Conservation (phyloP, 37 sponge, comb jelly and placozoan genomes). For the Oscarella lobularis region DNA sequence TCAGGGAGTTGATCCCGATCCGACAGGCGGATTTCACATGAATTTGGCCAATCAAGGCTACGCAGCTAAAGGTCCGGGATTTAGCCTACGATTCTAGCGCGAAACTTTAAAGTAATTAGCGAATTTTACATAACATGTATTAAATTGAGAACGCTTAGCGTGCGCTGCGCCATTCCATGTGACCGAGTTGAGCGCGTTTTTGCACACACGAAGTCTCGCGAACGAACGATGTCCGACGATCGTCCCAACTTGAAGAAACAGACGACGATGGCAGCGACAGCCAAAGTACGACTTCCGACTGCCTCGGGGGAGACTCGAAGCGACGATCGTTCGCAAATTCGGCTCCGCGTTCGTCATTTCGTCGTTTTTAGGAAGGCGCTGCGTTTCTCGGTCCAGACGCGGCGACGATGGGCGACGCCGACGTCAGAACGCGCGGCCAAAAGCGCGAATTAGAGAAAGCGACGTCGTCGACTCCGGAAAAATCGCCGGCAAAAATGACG, state of each 20-base stretch:
- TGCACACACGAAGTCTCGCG: too few species aligned
- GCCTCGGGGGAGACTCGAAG: too few species aligned
- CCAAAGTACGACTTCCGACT: constrained; percentile 58
- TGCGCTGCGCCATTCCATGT: too few species aligned
- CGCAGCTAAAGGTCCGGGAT: constrained; percentile 66
- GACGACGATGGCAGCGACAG: constrained; percentile 62
- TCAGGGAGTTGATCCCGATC: constrained; percentile 20
- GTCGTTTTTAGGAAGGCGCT: constrained; percentile 32
- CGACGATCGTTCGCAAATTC: too few species aligned
- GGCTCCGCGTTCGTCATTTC: background rate
- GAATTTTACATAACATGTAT: too few species aligned
- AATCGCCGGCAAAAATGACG: background rate
- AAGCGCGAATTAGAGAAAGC: constrained; percentile 45
- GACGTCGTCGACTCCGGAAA: background rate
- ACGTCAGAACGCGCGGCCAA: constrained; percentile 52
- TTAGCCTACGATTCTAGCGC: constrained; percentile 61
- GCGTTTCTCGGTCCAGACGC: constrained; percentile 31
- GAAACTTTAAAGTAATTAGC: background rate
- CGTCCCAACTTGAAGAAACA: constrained; percentile 47
- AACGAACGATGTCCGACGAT: constrained; percentile 9
- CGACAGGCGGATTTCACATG: constrained; percentile 29
- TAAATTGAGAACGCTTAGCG: too few species aligned
- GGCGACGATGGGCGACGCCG: constrained; percentile 32
- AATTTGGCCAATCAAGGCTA: constrained; percentile 33
- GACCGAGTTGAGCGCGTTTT: too few species aligned